Conservation (phyloP, 2,888 invertebrate genomes). For the Rhimphoctona megacephalus region DNA sequence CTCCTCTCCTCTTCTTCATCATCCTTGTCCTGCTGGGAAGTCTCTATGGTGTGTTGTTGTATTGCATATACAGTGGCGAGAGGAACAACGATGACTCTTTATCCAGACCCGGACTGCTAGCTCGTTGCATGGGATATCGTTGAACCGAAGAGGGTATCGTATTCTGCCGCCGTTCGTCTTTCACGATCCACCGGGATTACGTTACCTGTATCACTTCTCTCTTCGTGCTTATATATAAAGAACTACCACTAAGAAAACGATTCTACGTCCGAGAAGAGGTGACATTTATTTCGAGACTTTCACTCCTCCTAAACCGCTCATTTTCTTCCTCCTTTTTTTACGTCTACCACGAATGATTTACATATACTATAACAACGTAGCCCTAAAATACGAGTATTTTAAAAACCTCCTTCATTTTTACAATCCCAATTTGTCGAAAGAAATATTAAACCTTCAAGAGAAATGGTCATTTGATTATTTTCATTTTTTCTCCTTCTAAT, state of each 20-base stretch:
- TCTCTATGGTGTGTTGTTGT: neutral
- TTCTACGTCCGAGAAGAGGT: conserved; percentile 67
- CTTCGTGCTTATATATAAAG: conserved; percentile 13
- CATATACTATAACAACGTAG: neutral
- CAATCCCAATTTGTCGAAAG: conserved; percentile 1
- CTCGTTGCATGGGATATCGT: conserved; percentile 55
- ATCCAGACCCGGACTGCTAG: conserved; percentile 29
- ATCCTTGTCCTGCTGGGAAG: conserved; percentile 44
- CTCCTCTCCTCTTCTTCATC: conserved; percentile 55
- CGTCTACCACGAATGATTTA: neutral
- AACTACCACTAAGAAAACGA: conserved; percentile 26
- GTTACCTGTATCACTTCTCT: conserved; percentile 72
- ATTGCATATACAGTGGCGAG: neutral
- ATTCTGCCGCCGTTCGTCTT: conserved; percentile 80
- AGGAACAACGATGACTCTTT: conserved; percentile 65
- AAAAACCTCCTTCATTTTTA: neutral
- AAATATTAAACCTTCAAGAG: neutral
- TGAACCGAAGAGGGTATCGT: conserved; percentile 74
- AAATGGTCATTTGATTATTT: neutral
- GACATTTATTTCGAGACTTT: conserved; percentile 79
- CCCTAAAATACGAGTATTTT: neutral
- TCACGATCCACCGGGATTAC: conserved; percentile 79
- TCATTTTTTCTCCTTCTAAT: neutral
- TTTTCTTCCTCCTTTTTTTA: conserved; percentile 2
- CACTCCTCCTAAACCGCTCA: conserved; percentile 47